Conservation (phyloP, 2,113 vertebrate species). For the Mionectes macconnelli region DNA sequence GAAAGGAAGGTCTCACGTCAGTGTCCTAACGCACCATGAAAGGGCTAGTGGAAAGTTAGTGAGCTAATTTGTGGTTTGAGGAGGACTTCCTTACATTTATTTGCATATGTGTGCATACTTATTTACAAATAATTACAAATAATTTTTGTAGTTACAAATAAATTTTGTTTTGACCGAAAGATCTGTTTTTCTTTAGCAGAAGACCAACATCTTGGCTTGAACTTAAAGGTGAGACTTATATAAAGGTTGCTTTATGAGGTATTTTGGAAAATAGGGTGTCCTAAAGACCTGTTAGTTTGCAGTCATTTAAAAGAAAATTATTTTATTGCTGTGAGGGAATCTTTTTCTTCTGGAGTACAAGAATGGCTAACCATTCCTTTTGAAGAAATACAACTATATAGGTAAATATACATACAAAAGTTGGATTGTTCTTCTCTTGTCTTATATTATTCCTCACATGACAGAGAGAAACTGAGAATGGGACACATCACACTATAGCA, state of each 20-base stretch:
- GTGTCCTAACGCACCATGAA: not conserved
- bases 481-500: not conserved
- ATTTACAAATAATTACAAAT: not conserved
- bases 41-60: not conserved
- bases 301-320: not conserved
- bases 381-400: not conserved
- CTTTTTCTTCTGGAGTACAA: not conserved
- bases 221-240: constrained; percentile 67
- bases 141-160: not conserved
- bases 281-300: not conserved
- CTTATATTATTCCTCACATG: not conserved
- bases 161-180: not conserved
- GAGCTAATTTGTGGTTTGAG: not conserved
- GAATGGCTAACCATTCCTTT: not conserved
- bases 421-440: not conserved
- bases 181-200: constrained; percentile 55
- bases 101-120: not conserved
- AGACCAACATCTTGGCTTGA: constrained; percentile 15
- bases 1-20: not conserved
- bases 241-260: not conserved
- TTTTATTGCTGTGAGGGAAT: not conserved
- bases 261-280: not conserved
- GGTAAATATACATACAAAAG: not conserved
- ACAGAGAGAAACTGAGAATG: not conserved
- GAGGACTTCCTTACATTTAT: not conserved